Evolutionary conservation across 2,113 vertebrate species (phyloP).

Genomic region (Turnix velox): DNA sequence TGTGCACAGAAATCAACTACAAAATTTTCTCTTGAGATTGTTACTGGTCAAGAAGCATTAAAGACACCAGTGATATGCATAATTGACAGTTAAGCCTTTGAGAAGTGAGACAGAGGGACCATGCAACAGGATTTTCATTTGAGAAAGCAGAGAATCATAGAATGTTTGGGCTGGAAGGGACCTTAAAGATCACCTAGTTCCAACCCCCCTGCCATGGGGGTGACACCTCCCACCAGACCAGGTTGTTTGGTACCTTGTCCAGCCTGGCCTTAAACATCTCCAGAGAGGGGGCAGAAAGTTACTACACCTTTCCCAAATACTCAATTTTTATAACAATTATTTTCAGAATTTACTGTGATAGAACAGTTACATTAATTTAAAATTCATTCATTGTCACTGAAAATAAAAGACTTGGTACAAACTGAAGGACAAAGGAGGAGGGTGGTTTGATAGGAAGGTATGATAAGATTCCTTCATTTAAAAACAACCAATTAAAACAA

Average conservation of each 20-base stretch:
- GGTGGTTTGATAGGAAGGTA: rapidly evolving
- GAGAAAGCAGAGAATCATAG: too few relatives aligned
- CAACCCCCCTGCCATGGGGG: too few relatives aligned
- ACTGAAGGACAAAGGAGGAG: neutral
- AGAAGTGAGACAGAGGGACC: neutral
- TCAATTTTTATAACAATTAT: neutral
- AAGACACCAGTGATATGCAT: neutral
- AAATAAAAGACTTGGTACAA: neutral
- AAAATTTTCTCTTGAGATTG: neutral
- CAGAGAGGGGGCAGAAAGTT: too few relatives aligned
- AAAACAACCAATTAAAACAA: neutral
- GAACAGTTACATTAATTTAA: neutral
- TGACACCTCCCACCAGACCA: too few relatives aligned
- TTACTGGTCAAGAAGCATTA: neutral
- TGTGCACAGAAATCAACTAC: neutral
- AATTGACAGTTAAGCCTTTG: neutral
- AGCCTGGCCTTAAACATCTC: too few relatives aligned
- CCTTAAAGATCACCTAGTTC: too few relatives aligned
- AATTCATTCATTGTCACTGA: neutral
- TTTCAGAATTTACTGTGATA: neutral
- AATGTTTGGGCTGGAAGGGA: too few relatives aligned
- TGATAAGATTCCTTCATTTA: neutral
- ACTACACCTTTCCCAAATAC: neutral
- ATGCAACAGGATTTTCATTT: neutral
- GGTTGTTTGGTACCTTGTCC: too few relatives aligned